These are phyloP conservation scores for Drosophila auraria DNA, from an alignment of 1,140 invertebrate genomes.

Conservation along the genomic window DNA sequence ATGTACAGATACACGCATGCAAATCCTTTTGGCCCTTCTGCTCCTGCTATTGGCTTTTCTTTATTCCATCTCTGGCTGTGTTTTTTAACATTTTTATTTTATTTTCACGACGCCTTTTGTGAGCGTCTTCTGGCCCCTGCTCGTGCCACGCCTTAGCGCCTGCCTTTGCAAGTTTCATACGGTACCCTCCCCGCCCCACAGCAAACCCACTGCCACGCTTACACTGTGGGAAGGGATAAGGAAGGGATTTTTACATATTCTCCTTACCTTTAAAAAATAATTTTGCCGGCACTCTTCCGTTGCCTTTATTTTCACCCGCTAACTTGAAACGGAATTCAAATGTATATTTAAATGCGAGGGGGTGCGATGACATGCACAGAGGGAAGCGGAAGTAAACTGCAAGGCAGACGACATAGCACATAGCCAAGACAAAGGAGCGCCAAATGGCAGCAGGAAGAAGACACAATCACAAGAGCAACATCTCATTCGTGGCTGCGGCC, in stretches of 20 bases:
- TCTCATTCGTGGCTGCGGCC: conserved; percentile 63
- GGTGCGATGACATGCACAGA: conserved; percentile 9
- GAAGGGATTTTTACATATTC: conserved; percentile 69
- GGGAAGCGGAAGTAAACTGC: conserved; percentile 31
- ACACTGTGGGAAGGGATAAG: conserved; percentile 53
- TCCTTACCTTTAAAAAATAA: conserved; percentile 74
- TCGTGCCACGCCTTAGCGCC: conserved; percentile 48
- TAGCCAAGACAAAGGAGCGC: conserved; percentile 62
- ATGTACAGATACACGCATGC: conserved; percentile 64
- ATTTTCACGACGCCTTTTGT: conserved; percentile 76
- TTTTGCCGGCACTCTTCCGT: conserved; percentile 56
- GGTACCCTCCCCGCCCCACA: conserved; percentile 29
- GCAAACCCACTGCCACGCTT: conserved; percentile 16
- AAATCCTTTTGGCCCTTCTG: conserved; percentile 74
- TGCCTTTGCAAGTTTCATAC: conserved; percentile 69
- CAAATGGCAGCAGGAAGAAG: conserved; percentile 64
- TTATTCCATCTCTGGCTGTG: conserved; percentile 49
- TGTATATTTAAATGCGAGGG: conserved; percentile 68
- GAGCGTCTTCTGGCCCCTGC: conserved; percentile 70
- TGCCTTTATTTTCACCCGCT: conserved; percentile 70
- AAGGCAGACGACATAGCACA: conserved; percentile 47
- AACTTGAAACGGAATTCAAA: conserved; percentile 81
- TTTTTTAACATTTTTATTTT: conserved; percentile 79
- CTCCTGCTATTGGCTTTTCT: conserved; percentile 30
- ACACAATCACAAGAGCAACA: conserved; percentile 72